Evolutionary conservation across 2,113 vertebrate genomes (phyloP).

Genomic region (Crotalus tigris): DNA sequence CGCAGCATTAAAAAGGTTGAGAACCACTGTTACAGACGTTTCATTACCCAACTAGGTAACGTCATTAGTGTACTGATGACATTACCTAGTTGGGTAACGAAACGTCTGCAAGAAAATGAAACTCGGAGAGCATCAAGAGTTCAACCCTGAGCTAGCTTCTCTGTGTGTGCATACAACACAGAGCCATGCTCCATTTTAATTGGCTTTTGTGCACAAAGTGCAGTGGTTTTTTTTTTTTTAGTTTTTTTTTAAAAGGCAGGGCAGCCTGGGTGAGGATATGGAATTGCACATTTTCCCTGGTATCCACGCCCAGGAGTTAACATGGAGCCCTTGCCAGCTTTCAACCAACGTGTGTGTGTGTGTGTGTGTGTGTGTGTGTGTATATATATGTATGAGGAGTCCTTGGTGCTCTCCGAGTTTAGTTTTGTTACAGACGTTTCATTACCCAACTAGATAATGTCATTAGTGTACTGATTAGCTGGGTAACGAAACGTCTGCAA

Average conservation of each 20-base stretch:
- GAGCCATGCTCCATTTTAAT: not conserved
- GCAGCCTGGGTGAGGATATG: constrained; percentile 22
- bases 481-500: not conserved
- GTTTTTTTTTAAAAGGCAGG: not conserved
- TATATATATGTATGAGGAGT: too few species aligned
- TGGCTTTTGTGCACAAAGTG: not conserved
- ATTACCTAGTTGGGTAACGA: not conserved
- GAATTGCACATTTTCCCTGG: constrained; percentile 45
- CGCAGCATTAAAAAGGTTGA: too few species aligned
- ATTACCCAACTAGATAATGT: not conserved
- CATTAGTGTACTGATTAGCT: not conserved
- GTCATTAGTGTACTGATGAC: not conserved
- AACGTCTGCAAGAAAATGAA: not conserved
- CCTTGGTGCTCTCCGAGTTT: not conserved
- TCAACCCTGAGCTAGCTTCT: not conserved
- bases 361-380: not conserved
- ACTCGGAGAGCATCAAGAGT: not conserved
- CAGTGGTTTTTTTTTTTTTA: not conserved
- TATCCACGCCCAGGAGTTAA: not conserved
- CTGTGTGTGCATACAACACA: accelerated
- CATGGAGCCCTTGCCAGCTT: not conserved
- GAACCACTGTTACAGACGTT: not conserved
- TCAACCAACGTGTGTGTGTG: not conserved
- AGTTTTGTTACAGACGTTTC: not conserved
- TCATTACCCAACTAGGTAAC: not conserved